A percentile compares a stretch with the other conserved stretches of the same genome.
Evolutionary conservation across 2,113 vertebrate species (phyloP).

Genomic region (Platysteira castanea): DNA sequence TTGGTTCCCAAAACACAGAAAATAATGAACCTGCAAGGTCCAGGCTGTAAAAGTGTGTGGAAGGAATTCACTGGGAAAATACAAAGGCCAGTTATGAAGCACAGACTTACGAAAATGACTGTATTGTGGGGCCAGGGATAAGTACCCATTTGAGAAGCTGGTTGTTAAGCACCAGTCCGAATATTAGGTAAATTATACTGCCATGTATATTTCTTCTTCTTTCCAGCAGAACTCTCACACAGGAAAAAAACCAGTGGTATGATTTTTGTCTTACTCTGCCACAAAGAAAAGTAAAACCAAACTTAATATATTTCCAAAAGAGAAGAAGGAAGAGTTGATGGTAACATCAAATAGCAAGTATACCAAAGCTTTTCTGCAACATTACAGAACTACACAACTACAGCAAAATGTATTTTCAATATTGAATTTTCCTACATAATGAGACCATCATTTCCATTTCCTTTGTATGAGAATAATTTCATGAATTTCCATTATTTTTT

Average conservation of each 20-base stretch:
- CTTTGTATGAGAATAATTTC: background rate
- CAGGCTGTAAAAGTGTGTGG: background rate
- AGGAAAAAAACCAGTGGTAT: background rate
- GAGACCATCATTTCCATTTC: background rate
- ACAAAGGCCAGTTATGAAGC: background rate
- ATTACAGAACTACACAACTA: background rate
- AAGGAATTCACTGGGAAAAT: background rate
- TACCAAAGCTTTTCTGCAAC: background rate
- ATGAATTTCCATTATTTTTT: background rate
- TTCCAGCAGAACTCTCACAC: background rate
- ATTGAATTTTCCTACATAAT: background rate
- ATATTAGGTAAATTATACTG: background rate
- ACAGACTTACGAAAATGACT: background rate
- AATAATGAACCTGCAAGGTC: background rate
- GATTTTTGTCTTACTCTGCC: background rate
- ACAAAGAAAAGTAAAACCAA: background rate
- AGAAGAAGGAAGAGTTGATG: background rate
- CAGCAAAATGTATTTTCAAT: background rate
- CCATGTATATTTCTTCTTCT: background rate
- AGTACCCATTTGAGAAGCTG: background rate
- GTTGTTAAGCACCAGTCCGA: background rate
- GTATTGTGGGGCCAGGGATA: background rate
- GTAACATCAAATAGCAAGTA: background rate
- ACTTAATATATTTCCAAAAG: background rate
- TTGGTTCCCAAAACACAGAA: background rate